Percentiles rank a stretch among this genome's conserved stretches.
These are phyloP conservation scores for Megaptera novaeangliae DNA, from an alignment of 2,113 vertebrate genomes.

Conservation along the genomic window DNA sequence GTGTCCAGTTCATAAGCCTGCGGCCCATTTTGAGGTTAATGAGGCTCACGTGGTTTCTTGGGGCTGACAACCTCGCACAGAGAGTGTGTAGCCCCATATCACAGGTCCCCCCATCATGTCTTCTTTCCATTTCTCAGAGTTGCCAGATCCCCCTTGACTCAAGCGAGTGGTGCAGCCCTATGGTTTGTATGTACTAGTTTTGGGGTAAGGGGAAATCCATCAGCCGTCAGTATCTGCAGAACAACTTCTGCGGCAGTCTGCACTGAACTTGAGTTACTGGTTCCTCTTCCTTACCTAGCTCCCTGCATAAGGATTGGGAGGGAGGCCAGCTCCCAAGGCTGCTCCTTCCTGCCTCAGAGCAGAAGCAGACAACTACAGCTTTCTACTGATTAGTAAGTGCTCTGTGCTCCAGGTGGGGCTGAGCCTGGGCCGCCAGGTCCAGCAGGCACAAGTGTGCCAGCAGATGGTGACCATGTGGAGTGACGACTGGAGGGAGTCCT, in stretches of 20 bases:
- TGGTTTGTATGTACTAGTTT: not conserved
- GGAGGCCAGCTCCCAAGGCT: not conserved
- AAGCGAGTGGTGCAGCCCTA: not conserved
- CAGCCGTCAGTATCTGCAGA: not conserved
- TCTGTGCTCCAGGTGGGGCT: not conserved
- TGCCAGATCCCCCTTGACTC: not conserved
- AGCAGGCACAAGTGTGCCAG: not conserved
- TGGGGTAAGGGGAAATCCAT: not conserved
- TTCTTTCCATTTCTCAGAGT: not conserved
- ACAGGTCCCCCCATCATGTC: not conserved
- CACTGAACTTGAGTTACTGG: not conserved
- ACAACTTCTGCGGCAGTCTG: not conserved
- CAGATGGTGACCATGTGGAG: not conserved
- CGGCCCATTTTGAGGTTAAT: not conserved
- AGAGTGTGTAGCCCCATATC: fast-evolving
- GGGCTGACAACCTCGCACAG: not conserved
- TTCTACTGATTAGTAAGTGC: not conserved
- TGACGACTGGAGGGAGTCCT: not conserved
- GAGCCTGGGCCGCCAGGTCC: not conserved
- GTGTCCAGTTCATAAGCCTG: not conserved
- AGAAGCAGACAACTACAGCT: not conserved
- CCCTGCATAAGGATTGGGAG: not conserved
- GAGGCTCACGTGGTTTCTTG: not conserved
- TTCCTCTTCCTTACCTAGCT: not conserved
- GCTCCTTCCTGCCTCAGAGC: too few relatives aligned